These are phyloP conservation scores for Ligdia adustata DNA, from an alignment of 2,888 invertebrate species.

Conservation along the genomic window DNA sequence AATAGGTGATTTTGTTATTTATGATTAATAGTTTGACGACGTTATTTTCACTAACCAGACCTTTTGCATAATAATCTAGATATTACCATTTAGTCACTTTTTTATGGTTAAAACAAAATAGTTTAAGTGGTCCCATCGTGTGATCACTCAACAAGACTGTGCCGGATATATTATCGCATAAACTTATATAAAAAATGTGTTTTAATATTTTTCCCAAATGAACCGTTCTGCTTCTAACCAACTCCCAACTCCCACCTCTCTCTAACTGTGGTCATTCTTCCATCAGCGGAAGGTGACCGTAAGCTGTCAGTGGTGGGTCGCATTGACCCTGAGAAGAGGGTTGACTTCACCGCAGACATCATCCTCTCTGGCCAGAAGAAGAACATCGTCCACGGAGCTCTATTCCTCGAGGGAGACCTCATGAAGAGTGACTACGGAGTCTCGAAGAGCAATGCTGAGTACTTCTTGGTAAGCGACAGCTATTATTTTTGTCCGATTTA, in stretches of 20 bases:
- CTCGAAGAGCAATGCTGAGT: slow-evolving; percentile 84
- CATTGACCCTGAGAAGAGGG: slow-evolving; percentile 84
- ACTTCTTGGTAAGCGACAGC: slow-evolving; percentile 82
- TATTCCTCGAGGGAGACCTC: slow-evolving; percentile 86
- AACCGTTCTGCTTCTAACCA: background rate
- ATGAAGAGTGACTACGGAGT: slow-evolving; percentile 86
- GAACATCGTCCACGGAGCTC: slow-evolving; percentile 81
- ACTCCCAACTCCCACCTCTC: background rate
- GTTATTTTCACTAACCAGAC: too few relatives aligned
- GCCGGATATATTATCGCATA: too few relatives aligned
- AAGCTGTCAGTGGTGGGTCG: slow-evolving; percentile 82
- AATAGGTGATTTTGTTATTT: too few relatives aligned
- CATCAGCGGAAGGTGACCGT: slow-evolving; percentile 75
- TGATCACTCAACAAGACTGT: too few relatives aligned
- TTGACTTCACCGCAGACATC: slow-evolving; percentile 84
- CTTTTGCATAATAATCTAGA: too few relatives aligned
- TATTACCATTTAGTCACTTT: too few relatives aligned
- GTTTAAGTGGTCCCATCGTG: too few relatives aligned
- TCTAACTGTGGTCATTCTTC: too few relatives aligned
- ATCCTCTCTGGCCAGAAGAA: slow-evolving; percentile 81
- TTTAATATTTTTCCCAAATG: background rate
- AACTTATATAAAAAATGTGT: too few relatives aligned
- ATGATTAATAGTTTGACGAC: too few relatives aligned
- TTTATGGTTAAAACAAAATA: too few relatives aligned
- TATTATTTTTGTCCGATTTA: too few relatives aligned